A percentile compares a stretch with the other conserved stretches of the same genome.
These are phyloP conservation scores for Saccostrea cuccullata DNA, from an alignment of 1,140 invertebrate species.

Conservation along the genomic window DNA sequence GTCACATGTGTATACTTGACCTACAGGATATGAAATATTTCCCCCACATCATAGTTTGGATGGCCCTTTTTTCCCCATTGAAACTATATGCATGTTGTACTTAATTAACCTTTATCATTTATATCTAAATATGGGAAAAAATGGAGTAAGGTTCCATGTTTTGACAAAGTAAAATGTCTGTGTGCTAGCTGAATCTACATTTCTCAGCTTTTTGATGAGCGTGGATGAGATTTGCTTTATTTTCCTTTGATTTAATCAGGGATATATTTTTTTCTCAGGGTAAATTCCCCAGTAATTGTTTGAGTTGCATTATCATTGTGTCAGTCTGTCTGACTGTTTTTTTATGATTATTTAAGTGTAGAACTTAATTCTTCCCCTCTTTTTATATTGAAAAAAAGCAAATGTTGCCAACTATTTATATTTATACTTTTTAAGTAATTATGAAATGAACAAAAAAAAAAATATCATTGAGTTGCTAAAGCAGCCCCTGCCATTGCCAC, in stretches of 20 bases:
- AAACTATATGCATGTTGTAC: not conserved
- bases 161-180: not conserved
- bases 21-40: constrained; percentile 1
- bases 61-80: not conserved
- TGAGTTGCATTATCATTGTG: constrained; percentile 11
- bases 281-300: constrained; percentile 17
- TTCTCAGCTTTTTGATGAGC: not conserved
- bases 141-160: not conserved
- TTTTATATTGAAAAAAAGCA: constrained; percentile 30
- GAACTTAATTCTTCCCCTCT: constrained; percentile 3
- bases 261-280: constrained; percentile 33
- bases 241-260: constrained; percentile 35
- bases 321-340: not conserved
- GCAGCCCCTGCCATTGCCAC: constrained; percentile 9
- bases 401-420: constrained; percentile 33
- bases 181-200: not conserved
- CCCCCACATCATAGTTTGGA: not conserved
- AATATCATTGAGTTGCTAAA: constrained; percentile 29
- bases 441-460: constrained; percentile 13
- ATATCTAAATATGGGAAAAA: not conserved
- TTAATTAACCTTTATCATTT: not conserved
- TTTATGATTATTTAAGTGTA: constrained; percentile 1
- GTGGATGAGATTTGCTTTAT: constrained; percentile 28
- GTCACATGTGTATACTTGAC: constrained; percentile 22
- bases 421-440: constrained; percentile 20